A percentile compares a stretch with the other conserved stretches of the same genome.
phyloP scores from a whole-genome alignment of 2,888 invertebrate genomes.

The Drosophila anomalata region DNA sequence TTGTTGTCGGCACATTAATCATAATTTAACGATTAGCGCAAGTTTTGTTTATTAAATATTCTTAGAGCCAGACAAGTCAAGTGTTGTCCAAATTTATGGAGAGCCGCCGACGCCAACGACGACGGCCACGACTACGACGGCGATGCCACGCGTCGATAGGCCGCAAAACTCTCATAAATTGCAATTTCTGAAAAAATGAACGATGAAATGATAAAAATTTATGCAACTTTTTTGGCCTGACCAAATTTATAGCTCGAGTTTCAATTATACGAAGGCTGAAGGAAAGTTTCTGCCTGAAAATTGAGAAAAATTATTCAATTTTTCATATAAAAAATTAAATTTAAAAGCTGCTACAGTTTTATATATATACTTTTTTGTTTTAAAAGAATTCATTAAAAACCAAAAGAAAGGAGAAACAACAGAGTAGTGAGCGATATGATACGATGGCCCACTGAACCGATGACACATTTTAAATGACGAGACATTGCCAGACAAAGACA shows the following conservation, averaged over 20 bases:
- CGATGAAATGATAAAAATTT: conserved; percentile 3
- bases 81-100: conserved; percentile 43
- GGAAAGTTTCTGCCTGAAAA: neutral
- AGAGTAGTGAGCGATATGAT: neutral
- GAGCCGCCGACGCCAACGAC: neutral
- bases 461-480: neutral
- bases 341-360: no score
- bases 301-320: no score
- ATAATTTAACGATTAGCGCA: conserved; percentile 79
- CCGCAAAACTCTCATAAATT: conserved; percentile 58
- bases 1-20: conserved; percentile 77
- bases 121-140: conserved; percentile 12
- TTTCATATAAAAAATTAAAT: no score
- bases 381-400: no score
- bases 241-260: conserved; percentile 27
- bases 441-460: neutral
- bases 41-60: conserved; percentile 68
- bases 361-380: no score
- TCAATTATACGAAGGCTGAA: conserved; percentile 15
- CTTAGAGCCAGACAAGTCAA: conserved; percentile 25
- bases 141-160: conserved; percentile 55
- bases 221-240: conserved; percentile 11
- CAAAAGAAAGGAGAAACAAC: neutral
- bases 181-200: conserved; percentile 44
- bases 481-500: neutral